Evolutionary conservation across 1,140 invertebrate species (phyloP).

Genomic region (Phthorimaea operculella): DNA sequence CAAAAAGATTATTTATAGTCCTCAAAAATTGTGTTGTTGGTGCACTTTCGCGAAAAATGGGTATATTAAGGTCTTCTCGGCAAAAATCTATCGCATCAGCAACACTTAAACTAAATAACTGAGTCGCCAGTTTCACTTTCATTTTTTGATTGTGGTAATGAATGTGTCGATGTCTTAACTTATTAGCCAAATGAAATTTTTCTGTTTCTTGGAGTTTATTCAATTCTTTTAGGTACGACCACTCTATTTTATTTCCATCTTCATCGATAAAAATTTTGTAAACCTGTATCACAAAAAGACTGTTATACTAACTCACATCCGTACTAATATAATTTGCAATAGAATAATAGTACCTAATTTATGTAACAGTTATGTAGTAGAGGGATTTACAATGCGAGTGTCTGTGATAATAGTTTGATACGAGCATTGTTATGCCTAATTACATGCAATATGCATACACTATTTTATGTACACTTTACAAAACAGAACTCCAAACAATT

Average conservation of each 20-base stretch:
- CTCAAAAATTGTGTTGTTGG: no score
- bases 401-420: no score
- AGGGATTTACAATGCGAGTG: no score
- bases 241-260: conserved; percentile 9
- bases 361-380: no score
- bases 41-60: no score
- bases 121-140: conserved; percentile 4
- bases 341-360: no score
- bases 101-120: conserved; percentile 7
- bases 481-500: no score
- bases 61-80: neutral
- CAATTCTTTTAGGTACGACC: conserved; percentile 5
- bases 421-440: no score
- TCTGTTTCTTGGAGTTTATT: conserved; percentile 11
- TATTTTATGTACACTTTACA: no score
- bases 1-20: no score
- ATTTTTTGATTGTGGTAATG: conserved; percentile 3
- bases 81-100: conserved; percentile 19
- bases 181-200: conserved; percentile 15
- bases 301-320: neutral
- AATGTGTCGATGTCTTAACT: conserved; percentile 9
- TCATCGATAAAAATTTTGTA: conserved; percentile 5
- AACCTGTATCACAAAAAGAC: conserved; percentile 10
- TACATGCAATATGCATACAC: no score
- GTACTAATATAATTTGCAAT: no score